A percentile compares a stretch with the other conserved stretches of the same genome.
phyloP scores from a whole-genome alignment of 2,113 vertebrate genomes.

The Amia ocellicauda region DNA sequence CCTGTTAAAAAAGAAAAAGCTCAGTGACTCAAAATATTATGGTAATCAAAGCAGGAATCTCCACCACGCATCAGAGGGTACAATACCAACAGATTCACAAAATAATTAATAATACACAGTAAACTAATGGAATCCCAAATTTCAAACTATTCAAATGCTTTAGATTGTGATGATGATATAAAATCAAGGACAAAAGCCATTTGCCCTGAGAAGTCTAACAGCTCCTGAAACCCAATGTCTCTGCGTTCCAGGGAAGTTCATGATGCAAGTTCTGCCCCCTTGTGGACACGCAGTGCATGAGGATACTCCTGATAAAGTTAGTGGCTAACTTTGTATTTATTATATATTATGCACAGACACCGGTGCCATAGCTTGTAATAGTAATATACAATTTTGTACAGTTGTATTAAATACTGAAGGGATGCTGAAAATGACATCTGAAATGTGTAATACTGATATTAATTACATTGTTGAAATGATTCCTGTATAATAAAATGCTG shows the following conservation, averaged over 20 bases:
- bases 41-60: no score
- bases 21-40: no score
- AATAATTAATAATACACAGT: no score
- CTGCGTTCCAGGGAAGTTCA: constrained; percentile 51
- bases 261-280: constrained; percentile 62
- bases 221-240: background rate
- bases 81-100: no score
- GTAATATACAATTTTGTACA: constrained; percentile 5
- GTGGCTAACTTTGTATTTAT: background rate
- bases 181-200: no score
- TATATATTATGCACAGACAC: background rate
- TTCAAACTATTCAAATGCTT: no score
- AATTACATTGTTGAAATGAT: no score
- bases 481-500: no score
- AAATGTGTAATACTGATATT: background rate
- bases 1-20: no score
- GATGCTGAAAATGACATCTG: background rate
- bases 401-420: background rate
- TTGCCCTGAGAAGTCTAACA: no score
- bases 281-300: constrained; percentile 57
- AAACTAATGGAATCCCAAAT: no score
- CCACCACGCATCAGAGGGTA: background rate
- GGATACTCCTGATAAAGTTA: constrained; percentile 53
- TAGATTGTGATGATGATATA: background rate
- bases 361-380: background rate